These are phyloP conservation scores for Acanthochromis polyacanthus DNA, from an alignment of 2,113 vertebrate species.

Conservation along the genomic window DNA sequence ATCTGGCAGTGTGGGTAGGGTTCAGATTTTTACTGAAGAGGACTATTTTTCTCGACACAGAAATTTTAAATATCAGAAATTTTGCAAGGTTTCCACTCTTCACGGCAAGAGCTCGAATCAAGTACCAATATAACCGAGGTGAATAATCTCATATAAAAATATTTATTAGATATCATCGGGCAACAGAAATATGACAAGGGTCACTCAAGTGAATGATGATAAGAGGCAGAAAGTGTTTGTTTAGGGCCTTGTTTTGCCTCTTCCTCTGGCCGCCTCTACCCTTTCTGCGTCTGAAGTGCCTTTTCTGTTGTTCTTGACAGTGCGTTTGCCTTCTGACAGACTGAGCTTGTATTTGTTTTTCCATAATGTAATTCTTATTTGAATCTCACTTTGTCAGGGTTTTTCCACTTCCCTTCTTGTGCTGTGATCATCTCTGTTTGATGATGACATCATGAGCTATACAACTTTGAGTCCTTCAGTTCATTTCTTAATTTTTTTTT, in stretches of 20 bases:
- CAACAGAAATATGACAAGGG: background rate
- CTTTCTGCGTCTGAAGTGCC: background rate
- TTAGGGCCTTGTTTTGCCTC: background rate
- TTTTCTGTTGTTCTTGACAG: background rate
- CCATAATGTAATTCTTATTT: conserved; percentile 11
- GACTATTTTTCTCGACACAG: background rate
- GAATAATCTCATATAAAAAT: background rate
- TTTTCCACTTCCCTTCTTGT: background rate
- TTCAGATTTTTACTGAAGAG: background rate
- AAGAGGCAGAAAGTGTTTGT: background rate
- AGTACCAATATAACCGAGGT: background rate
- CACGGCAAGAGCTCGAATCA: background rate
- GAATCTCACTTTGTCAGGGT: background rate
- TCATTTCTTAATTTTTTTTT: conserved; percentile 58
- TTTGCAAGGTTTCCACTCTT: background rate
- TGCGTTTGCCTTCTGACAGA: background rate
- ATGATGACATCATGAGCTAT: conserved; percentile 26
- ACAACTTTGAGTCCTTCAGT: conserved; percentile 13
- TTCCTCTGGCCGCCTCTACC: background rate
- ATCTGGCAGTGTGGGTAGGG: background rate
- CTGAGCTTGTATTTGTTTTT: background rate
- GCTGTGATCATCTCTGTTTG: conserved; percentile 13
- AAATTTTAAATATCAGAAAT: background rate
- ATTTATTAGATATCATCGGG: background rate
- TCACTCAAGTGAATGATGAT: background rate